phyloP scores from a whole-genome alignment of 2,797 vertebrate species.

The Fundulus diaphanus region DNA sequence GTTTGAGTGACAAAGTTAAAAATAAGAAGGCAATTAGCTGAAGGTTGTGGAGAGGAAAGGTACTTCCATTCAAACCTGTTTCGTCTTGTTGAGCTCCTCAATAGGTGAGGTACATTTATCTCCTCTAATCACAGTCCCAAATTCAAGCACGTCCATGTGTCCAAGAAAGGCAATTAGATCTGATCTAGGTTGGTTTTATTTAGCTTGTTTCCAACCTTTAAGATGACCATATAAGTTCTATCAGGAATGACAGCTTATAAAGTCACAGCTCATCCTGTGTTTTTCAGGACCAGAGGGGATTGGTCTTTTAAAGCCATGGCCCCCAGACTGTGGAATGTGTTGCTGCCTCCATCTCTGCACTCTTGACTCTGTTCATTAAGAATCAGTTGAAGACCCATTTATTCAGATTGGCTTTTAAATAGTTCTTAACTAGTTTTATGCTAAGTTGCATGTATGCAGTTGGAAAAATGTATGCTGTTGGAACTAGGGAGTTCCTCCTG shows the following conservation, averaged over 20 bases:
- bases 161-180: constrained; percentile 41
- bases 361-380: too few species aligned
- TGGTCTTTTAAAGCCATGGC: too few species aligned
- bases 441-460: too few species aligned
- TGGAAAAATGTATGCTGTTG: too few species aligned
- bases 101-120: constrained; percentile 37
- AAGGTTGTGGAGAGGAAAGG: not conserved
- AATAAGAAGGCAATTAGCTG: not conserved
- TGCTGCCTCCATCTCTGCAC: too few species aligned
- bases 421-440: too few species aligned
- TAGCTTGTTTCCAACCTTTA: constrained; percentile 48
- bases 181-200: constrained; percentile 26
- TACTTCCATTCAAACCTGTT: not conserved
- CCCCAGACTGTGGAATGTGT: too few species aligned
- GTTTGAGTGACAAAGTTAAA: not conserved
- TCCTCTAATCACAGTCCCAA: constrained; percentile 38
- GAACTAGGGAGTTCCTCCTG: too few species aligned
- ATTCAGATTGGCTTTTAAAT: too few species aligned
- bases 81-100: constrained; percentile 20
- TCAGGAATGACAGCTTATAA: not conserved
- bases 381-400: too few species aligned
- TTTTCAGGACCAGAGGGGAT: not conserved
- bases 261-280: constrained; percentile 5
- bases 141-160: constrained; percentile 41
- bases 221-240: constrained; percentile 29